Evolutionary conservation across 2,888 invertebrate species (phyloP).

Genomic region (Drosophila longiperda): DNA sequence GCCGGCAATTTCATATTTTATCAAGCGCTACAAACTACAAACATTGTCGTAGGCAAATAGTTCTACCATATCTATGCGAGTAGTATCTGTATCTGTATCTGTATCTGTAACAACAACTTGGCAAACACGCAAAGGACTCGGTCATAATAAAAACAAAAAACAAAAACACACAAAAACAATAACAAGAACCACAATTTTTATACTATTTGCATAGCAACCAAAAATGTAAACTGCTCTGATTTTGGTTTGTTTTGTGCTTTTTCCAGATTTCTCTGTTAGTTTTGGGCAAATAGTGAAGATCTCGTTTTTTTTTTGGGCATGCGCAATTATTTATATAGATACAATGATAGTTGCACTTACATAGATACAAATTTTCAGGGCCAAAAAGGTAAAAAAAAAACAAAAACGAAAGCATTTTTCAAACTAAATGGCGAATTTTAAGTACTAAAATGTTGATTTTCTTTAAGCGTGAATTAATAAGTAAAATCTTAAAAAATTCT

Average conservation of each 20-base stretch:
- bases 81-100: slow-evolving; percentile 20
- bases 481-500: neutral
- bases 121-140: slow-evolving; percentile 65
- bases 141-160: slow-evolving; percentile 28
- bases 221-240: slow-evolving; percentile 76
- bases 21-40: slow-evolving; percentile 71
- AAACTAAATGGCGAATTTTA: neutral
- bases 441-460: neutral
- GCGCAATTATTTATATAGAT: slow-evolving; percentile 11
- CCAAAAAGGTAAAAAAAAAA: neutral
- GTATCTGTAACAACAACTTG: slow-evolving; percentile 42
- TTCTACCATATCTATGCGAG: slow-evolving; percentile 58
- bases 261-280: slow-evolving; percentile 50
- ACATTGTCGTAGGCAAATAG: slow-evolving; percentile 72
- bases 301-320: slow-evolving; percentile 16
- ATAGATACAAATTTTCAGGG: neutral
- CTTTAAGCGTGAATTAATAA: neutral
- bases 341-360: slow-evolving; percentile 4
- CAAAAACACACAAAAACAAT: slow-evolving; percentile 12
- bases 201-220: slow-evolving; percentile 69
- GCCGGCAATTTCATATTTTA: slow-evolving; percentile 75
- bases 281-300: slow-evolving; percentile 47
- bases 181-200: slow-evolving; percentile 21
- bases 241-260: slow-evolving; percentile 53
- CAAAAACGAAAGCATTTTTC: neutral